Evolutionary conservation across 2,113 vertebrate genomes (phyloP).

Genomic region (Dendrocopos noguchii): DNA sequence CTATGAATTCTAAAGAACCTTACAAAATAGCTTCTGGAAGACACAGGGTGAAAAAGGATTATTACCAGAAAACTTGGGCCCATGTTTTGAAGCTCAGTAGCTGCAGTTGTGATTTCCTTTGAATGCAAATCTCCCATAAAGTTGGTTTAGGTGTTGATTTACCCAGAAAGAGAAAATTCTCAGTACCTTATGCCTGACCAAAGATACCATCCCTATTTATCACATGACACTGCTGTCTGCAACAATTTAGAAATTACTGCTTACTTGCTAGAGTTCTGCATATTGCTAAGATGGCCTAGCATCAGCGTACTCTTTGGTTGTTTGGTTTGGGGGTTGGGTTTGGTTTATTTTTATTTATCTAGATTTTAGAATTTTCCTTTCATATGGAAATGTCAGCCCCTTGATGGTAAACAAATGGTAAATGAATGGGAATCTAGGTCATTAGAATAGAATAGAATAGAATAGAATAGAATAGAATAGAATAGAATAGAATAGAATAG

Average conservation of each 20-base stretch:
- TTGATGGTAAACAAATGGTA: neutral
- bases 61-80: neutral
- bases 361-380: neutral
- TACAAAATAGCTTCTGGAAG: neutral
- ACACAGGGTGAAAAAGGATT: neutral
- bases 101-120: neutral
- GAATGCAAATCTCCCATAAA: neutral
- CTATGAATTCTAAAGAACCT: neutral
- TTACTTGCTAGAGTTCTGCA: neutral
- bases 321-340: too few relatives aligned
- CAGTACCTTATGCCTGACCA: neutral
- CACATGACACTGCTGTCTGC: neutral
- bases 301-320: neutral
- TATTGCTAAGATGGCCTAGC: neutral
- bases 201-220: neutral
- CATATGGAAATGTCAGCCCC: neutral
- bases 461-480: too few relatives aligned
- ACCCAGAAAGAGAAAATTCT: neutral
- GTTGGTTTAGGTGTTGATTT: neutral
- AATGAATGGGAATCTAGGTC: neutral
- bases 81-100: neutral
- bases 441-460: too few relatives aligned
- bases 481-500: too few relatives aligned
- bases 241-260: neutral
- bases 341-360: neutral